Conservation (phyloP, 2,888 invertebrate species). For the Hypolimnas misippus region DNA sequence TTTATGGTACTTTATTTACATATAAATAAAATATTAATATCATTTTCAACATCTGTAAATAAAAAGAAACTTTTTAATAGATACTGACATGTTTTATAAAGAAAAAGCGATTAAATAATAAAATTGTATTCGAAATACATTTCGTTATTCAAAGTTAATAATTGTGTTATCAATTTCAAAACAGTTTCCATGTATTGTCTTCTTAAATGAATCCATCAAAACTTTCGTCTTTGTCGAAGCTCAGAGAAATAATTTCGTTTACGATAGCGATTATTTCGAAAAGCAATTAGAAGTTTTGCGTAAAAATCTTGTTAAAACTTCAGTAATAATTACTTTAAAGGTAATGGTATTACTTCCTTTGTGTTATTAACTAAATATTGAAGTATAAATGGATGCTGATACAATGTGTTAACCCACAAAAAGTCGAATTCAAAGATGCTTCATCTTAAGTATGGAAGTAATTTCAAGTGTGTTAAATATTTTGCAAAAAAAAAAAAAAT, state of each 20-base stretch:
- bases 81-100: background rate
- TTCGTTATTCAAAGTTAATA: background rate
- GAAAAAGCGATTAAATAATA: background rate
- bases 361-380: background rate
- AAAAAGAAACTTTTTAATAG: too few relatives aligned
- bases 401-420: too few relatives aligned
- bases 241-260: slow-evolving; percentile 5
- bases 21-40: too few relatives aligned
- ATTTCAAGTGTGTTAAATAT: too few relatives aligned
- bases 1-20: too few relatives aligned
- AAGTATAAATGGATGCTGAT: background rate
- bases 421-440: too few relatives aligned
- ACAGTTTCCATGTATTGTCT: background rate
- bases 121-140: background rate
- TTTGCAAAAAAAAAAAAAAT: too few relatives aligned
- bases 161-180: slow-evolving; percentile 4
- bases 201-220: background rate
- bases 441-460: too few relatives aligned
- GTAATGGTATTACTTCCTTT: background rate
- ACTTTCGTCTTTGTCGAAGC: background rate
- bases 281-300: background rate
- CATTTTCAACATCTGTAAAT: too few relatives aligned
- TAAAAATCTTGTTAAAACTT: background rate
- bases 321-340: background rate
- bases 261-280: background rate